Evolutionary conservation across 2,797 vertebrate genomes (phyloP).

Genomic region (Molossus molossus): DNA sequence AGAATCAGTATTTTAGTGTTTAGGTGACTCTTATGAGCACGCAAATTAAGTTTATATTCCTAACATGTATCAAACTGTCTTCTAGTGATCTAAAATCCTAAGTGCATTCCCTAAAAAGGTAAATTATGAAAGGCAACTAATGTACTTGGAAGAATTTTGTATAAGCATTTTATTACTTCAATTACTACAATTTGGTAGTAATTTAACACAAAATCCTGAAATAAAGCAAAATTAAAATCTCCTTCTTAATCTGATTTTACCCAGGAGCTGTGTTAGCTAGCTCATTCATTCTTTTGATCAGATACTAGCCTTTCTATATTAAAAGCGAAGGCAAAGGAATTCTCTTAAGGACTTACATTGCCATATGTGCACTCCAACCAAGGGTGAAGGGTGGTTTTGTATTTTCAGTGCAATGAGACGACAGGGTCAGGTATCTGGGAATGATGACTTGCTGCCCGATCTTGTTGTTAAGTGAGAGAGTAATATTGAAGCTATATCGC

Average conservation of each 20-base stretch:
- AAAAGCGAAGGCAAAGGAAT: neutral
- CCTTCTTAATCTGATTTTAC: conserved; percentile 52
- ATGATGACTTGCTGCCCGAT: conserved; percentile 98
- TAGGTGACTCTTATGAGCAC: neutral
- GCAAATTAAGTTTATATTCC: conserved; percentile 34
- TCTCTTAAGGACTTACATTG: conserved; percentile 91
- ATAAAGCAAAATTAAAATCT: conserved; percentile 68
- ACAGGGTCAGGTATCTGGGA: conserved; percentile 96
- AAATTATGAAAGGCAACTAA: conserved; percentile 54
- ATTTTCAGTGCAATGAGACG: conserved; percentile 96
- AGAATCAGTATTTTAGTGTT: conserved; percentile 47
- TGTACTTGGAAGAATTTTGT: neutral
- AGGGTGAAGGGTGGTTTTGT: conserved; percentile 94
- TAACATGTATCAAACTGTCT: conserved; percentile 55
- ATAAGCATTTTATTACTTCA: conserved; percentile 60
- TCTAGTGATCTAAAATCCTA: conserved; percentile 42
- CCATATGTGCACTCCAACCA: conserved; percentile 93
- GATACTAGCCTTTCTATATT: neutral
- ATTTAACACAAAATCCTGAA: conserved; percentile 63
- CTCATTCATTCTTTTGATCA: conserved; percentile 56
- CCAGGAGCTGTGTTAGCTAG: neutral
- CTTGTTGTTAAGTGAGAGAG: conserved; percentile 98
- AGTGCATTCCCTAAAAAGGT: conserved; percentile 33
- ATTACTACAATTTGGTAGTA: conserved; percentile 19
- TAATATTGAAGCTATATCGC: conserved; percentile 98